Conservation (phyloP, 2,888 invertebrate genomes). For the Dolichopus griseipennis region DNA sequence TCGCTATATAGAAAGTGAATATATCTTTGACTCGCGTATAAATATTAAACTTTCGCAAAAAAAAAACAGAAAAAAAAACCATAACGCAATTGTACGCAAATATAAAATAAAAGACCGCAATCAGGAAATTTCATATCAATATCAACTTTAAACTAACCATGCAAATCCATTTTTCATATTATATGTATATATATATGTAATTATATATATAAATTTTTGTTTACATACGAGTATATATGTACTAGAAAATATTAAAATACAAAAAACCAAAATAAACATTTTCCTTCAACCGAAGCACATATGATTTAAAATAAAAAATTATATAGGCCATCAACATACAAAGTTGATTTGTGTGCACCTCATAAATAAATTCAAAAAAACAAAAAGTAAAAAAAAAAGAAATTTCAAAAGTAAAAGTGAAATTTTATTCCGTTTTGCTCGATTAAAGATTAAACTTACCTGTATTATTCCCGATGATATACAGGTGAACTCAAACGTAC, state of each 20-base stretch:
- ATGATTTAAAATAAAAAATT: no score
- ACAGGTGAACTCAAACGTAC: constrained; percentile 1
- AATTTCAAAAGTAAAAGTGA: background rate
- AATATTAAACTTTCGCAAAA: background rate
- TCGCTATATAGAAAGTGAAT: no score
- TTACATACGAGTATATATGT: background rate
- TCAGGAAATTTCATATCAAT: no score
- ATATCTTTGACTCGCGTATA: no score
- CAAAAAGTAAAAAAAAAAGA: background rate
- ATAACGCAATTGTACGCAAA: background rate
- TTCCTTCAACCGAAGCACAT: no score
- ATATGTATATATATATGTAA: background rate
- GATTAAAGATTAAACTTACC: constrained; percentile 6
- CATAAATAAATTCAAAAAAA: background rate
- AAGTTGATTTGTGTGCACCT: no score
- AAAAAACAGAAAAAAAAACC: no score
- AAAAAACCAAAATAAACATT: no score
- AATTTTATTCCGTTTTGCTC: constrained; percentile 1
- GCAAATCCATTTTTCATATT: no score
- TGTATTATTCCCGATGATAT: background rate
- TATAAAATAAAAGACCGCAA: background rate
- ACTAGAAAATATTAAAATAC: no score
- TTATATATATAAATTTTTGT: background rate
- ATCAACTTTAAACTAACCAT: background rate
- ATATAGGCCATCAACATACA: no score